Conservation (phyloP, 2,113 vertebrate species). For the Hippocampus abdominalis region DNA sequence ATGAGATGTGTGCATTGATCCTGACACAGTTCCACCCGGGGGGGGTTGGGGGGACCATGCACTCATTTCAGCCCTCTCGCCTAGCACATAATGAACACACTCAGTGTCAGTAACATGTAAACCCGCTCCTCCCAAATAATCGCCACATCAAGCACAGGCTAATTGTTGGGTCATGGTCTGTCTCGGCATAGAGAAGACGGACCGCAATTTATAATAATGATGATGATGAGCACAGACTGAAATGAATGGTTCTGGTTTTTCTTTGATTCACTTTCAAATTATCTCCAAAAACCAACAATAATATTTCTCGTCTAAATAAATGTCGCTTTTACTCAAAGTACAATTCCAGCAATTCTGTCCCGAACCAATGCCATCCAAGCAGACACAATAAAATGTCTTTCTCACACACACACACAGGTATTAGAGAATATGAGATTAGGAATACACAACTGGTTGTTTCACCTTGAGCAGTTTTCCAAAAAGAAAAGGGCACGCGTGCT, state of each 20-base stretch:
- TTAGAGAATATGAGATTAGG: conserved; percentile 3
- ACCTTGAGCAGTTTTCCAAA: conserved; percentile 18
- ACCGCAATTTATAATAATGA: background rate
- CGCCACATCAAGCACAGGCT: conserved; percentile 7
- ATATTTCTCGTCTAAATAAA: background rate
- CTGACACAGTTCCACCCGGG: conserved; percentile 30
- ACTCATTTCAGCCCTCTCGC: conserved; percentile 43
- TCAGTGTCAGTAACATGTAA: conserved; percentile 24
- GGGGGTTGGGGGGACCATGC: conserved; percentile 30
- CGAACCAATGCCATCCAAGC: background rate
- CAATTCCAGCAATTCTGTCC: background rate
- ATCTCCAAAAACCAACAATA: background rate
- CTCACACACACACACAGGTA: background rate
- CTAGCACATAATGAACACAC: conserved; percentile 10
- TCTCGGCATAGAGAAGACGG: background rate
- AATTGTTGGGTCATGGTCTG: background rate
- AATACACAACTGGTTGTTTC: background rate
- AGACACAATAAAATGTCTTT: background rate
- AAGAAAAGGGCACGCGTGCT: conserved; percentile 8
- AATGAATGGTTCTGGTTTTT: background rate
- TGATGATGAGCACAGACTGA: background rate
- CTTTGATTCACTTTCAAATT: background rate
- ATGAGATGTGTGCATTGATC: conserved; percentile 23
- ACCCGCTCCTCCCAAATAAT: conserved; percentile 10
- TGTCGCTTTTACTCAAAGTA: background rate